These are phyloP conservation scores for Oligia strigilis DNA, from an alignment of 2,888 invertebrate species.

Conservation along the genomic window DNA sequence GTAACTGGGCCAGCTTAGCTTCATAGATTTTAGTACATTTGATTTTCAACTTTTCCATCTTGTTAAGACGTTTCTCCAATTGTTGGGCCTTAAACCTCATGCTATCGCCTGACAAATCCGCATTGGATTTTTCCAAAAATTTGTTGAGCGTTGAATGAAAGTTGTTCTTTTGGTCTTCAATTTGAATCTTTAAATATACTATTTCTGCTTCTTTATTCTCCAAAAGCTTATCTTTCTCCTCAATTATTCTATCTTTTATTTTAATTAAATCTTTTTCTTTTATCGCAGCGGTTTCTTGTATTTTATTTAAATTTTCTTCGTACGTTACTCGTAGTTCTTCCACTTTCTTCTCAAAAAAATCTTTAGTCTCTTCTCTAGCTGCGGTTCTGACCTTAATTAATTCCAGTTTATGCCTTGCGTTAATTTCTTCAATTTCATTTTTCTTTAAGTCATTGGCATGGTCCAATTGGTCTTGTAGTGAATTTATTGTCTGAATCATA, in stretches of 20 bases:
- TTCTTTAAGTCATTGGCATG: conserved; percentile 76
- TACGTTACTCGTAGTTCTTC: conserved; percentile 75
- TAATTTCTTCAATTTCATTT: conserved; percentile 80
- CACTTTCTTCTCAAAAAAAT: conserved; percentile 76
- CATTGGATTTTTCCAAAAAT: conserved; percentile 73
- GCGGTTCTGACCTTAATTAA: conserved; percentile 74
- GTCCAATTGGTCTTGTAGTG: conserved; percentile 77
- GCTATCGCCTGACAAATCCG: conserved; percentile 67
- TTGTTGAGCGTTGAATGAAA: conserved; percentile 74
- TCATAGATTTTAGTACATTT: conserved; percentile 80
- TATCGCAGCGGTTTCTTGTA: conserved; percentile 66
- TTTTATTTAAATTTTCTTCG: conserved; percentile 73
- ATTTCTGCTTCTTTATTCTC: conserved; percentile 79
- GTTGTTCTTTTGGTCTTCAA: conserved; percentile 78
- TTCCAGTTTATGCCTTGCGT: conserved; percentile 79
- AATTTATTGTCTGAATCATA: conserved; percentile 75
- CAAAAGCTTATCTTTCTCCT: conserved; percentile 77
- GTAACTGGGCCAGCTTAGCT: conserved; percentile 78
- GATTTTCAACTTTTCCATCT: conserved; percentile 80
- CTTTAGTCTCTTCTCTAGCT: conserved; percentile 75
- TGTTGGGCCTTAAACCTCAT: conserved; percentile 73
- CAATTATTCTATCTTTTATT: conserved; percentile 71
- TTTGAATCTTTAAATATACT: conserved; percentile 69
- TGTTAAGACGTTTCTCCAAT: conserved; percentile 82
- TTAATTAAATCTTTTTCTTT: conserved; percentile 70